Percentiles rank a stretch among this genome's conserved stretches.
Conservation (phyloP, 1,140 invertebrate species). For the Bradynema listronoti region DNA sequence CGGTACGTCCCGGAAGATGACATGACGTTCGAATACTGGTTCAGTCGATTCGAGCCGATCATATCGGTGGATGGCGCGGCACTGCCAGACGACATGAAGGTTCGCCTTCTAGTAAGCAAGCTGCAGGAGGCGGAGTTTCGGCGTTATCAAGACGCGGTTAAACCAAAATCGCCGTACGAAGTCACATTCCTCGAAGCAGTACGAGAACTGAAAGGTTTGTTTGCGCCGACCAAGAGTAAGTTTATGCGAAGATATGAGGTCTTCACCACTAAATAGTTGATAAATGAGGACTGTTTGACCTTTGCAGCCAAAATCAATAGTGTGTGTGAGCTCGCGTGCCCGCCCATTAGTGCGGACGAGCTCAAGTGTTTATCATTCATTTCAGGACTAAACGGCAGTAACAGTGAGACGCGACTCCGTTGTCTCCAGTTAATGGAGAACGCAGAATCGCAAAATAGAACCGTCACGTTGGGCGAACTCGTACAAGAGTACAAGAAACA, state of each 20-base stretch:
- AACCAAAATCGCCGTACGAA: constrained; percentile 1
- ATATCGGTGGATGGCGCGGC: background rate
- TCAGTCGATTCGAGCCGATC: background rate
- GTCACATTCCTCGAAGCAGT: background rate
- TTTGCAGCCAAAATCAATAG: background rate
- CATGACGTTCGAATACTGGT: background rate
- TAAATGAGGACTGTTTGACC: background rate
- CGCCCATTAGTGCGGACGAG: background rate
- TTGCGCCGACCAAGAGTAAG: background rate
- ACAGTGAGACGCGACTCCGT: background rate
- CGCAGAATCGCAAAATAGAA: background rate
- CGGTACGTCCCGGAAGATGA: background rate
- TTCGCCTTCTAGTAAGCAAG: background rate
- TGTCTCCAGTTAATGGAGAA: background rate
- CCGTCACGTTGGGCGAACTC: background rate
- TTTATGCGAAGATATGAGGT: background rate
- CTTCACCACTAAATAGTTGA: background rate
- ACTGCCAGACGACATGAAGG: background rate
- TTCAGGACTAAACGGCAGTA: background rate
- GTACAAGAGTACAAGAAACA: background rate
- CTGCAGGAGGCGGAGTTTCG: background rate
- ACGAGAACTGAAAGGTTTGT: background rate
- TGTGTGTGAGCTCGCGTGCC: background rate
- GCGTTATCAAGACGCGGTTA: background rate
- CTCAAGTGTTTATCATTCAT: background rate